Base-by-base conservation (phyloP, 1,140 invertebrate species). In the Heliothis subflexa region DNA sequence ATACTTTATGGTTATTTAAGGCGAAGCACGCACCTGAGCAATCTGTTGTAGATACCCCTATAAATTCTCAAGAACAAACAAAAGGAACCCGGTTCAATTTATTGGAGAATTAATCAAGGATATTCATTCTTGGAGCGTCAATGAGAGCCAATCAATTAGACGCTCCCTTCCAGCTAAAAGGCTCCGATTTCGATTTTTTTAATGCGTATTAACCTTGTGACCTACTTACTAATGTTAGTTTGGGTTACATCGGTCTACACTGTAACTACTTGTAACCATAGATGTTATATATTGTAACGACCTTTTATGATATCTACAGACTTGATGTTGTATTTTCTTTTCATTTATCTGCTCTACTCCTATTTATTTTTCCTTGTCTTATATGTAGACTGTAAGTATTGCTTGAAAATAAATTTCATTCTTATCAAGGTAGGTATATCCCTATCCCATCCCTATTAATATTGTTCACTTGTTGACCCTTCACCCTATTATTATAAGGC, bases 121-220 rank as follows among this genome's bases (percentile, higher is more conserved):
- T 72, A 78, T 77, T 77, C 78, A 85, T 85, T 85, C 16, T 66
- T 49, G 40, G 62, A 47, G 66, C 50, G 54, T 66, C 79, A 79
- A 83, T 78, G 68, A 78, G 70, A 78, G 55, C 83, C 80, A 86
- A 88, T 88, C 82, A 84, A 86, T 86, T 88, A 83, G 80, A 81
- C 79, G 50, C 80, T 59, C 83, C 83, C 81, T 76, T 55, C n/a
- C 13, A 21, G 21, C 47, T 40, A 40, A 40, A 9, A 40, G 5
- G 33, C 47, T 50, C 13, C 66, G 13, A 14, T 50, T 70, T 28
- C 21, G 21, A 28, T 70, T 70, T 70, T n/a, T 50, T 66, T 70
- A 25, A 52, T 13, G 4, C 13, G 12, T 12, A 18, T 50, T 25
- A 50, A 49, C 18, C 40, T 70, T 52, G 45, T 70, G 66, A 52